phyloP scores from a whole-genome alignment of 1,140 invertebrate genomes.

The Zaprionus africanus region DNA sequence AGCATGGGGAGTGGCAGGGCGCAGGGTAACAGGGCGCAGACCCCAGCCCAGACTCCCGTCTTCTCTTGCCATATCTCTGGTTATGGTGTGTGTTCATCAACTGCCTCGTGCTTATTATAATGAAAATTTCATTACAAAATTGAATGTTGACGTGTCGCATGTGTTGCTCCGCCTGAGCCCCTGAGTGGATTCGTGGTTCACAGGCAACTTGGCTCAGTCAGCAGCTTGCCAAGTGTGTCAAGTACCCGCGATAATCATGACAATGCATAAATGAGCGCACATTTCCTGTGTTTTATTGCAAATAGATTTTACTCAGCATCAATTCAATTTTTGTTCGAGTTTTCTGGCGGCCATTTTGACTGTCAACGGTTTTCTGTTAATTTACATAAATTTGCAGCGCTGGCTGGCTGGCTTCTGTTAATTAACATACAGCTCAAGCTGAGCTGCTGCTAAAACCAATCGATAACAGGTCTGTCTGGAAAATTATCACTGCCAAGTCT shows the following conservation, averaged over 20 bases:
- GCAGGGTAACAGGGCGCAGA: neutral
- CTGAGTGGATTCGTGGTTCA: slow-evolving; percentile 5
- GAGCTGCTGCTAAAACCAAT: neutral
- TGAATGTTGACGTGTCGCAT: slow-evolving; percentile 81
- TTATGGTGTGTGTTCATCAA: slow-evolving; percentile 33
- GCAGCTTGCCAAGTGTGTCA: neutral
- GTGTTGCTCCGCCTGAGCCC: slow-evolving; percentile 43
- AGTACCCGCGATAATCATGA: neutral
- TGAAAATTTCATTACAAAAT: slow-evolving; percentile 81
- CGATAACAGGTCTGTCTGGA: neutral
- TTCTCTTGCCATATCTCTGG: slow-evolving; percentile 16
- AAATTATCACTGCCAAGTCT: too few relatives aligned
- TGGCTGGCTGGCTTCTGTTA: neutral
- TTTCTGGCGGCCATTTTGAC: neutral
- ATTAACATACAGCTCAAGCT: neutral
- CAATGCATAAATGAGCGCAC: neutral
- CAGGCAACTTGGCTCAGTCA: too few relatives aligned
- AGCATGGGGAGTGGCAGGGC: slow-evolving; percentile 45
- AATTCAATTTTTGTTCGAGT: neutral
- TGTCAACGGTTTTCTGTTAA: neutral
- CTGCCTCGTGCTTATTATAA: slow-evolving; percentile 66
- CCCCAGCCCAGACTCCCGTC: slow-evolving; percentile 23
- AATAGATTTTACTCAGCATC: neutral
- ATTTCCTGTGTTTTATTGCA: neutral
- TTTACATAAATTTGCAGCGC: neutral